Evolutionary conservation across 2,888 invertebrate genomes (phyloP), one percentile per base, ranked within the genome.

Genomic region (Lydus trimaculatus): DNA sequence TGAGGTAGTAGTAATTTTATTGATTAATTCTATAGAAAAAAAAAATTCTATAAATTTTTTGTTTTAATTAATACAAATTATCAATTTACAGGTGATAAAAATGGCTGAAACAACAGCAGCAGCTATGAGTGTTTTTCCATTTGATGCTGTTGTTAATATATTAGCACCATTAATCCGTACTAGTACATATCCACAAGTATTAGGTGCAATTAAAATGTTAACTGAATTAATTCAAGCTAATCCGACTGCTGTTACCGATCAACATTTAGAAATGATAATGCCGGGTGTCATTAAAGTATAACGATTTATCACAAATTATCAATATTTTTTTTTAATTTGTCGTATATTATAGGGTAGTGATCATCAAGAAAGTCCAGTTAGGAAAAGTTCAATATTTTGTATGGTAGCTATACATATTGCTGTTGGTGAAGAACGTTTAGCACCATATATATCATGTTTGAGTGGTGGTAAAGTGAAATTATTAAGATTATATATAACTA

Each of bases 371-470:
- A 97, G 96, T 65, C 92, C 95, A 74, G 96, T 99, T 31, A 90
- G 99, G 61, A 99, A 99, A 85, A 96, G 97, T 76, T 95, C 97
- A 13, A 97, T 98, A 20, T 98, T 99, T 87, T 98, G 98, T 82
- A 96, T 99, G 91, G 98, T 99, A 5, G 95, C 96, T 60, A 90
- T 98, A 78, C 95, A 98, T 80, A 90, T 94, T 82, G 92, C 92
- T 52, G 91, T 97, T 9, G 98, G 98, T 0, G 96, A 97, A 82
- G 94, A 94, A 31, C 88, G 91, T 48, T 89, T 98, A 84, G 89
- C 91, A 79, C 95, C 95, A 3, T 94, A 95, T 82, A 89, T 98
- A 69, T 88, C 89, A 56, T 90, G 91, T 58, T 88, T 99, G 65
- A 93, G 93, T 78, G 94, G 95, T 78, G 96, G 96, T 87, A 98